Base-by-base conservation (phyloP, 2,113 vertebrate species). In the Ploceus nigricollis region DNA sequence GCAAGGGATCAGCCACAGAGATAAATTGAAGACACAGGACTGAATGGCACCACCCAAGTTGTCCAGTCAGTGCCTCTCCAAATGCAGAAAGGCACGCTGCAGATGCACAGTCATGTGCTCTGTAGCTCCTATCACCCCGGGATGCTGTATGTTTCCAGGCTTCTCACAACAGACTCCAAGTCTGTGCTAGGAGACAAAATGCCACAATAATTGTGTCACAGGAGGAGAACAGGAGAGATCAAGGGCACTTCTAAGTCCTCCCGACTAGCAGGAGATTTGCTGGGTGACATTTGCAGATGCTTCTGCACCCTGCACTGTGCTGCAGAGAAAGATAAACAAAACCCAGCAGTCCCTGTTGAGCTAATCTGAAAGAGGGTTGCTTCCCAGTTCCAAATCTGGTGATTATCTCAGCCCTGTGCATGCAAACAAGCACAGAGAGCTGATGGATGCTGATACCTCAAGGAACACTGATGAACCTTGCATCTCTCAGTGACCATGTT, bases 241-340 rank as follows among this genome's bases (percentile, higher is more conserved):
- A 90, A 88, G 85, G 82, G 20, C 88, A 82, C 37, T 79, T 94
- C n/a, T 72, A 22, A 73, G 68, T 83, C 82, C 42, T 96, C 58
- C 45, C 0, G 1, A 17, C 27, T 88, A 70, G 64, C 75, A 86
- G 57, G 61, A 90, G 85, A 69, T 92, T 93, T 94, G 37, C 88
- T 88, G 63, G 63, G 71, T 81, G 82, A 86, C 60, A 70, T 86
- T 94, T 95, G 88, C 86, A 92, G 68, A 85, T 13, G 33, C 50
- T 90, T 93, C 66, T 21, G 23, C 66, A 77, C 54, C n/a, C 51
- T 0, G 13, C n/a, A 42, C 10, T 80, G 2, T 39, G 70, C 66
- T 77, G 79, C 85, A 86, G 82, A 77, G 66, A 60, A 95, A 90
- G n/a, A 72, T 65, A 90, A 79, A 87, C 31, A 71, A 87, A 90